Evolutionary conservation across 2,888 invertebrate species (phyloP).

Genomic region (Rhogogaster chlorosoma): DNA sequence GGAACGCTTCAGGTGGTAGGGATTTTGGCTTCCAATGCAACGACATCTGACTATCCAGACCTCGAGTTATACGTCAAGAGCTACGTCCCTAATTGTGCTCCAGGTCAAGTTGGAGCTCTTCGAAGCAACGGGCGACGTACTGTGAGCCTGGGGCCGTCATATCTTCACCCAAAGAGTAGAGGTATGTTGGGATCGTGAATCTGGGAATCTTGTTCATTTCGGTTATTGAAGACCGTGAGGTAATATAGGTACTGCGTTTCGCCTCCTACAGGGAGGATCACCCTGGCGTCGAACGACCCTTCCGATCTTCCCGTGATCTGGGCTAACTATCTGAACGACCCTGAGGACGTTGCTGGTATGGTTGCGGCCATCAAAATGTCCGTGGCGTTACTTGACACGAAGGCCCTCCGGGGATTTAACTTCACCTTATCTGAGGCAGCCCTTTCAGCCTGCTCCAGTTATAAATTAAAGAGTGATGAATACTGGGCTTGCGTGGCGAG

Average conservation of each 20-base stretch:
- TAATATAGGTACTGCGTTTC: background rate
- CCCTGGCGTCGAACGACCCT: constrained; percentile 84
- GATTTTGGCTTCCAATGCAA: constrained; percentile 81
- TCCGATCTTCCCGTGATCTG: constrained; percentile 85
- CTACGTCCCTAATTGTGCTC: constrained; percentile 81
- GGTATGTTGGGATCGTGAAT: constrained; percentile 74
- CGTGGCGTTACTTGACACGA: constrained; percentile 80
- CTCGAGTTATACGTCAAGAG: constrained; percentile 85
- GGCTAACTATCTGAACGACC: constrained; percentile 87
- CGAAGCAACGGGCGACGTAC: constrained; percentile 70
- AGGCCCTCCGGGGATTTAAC: constrained; percentile 70
- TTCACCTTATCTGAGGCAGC: constrained; percentile 54
- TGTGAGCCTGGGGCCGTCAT: constrained; percentile 76
- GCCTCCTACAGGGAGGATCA: constrained; percentile 76
- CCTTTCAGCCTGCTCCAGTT: constrained; percentile 59
- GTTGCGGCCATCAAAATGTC: constrained; percentile 82
- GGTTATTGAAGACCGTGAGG: background rate
- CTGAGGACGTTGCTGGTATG: constrained; percentile 82
- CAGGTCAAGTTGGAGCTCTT: constrained; percentile 78
- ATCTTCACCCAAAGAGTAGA: constrained; percentile 83
- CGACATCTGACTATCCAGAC: constrained; percentile 83
- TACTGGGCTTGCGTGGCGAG: constrained; percentile 88
- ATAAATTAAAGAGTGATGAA: constrained; percentile 79
- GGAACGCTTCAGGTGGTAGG: constrained; percentile 79
- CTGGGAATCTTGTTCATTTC: too few relatives aligned